Percentiles rank a stretch among this genome's conserved stretches.
These are phyloP conservation scores for Polymixis flavicincta DNA, from an alignment of 2,888 invertebrate species.

Conservation along the genomic window DNA sequence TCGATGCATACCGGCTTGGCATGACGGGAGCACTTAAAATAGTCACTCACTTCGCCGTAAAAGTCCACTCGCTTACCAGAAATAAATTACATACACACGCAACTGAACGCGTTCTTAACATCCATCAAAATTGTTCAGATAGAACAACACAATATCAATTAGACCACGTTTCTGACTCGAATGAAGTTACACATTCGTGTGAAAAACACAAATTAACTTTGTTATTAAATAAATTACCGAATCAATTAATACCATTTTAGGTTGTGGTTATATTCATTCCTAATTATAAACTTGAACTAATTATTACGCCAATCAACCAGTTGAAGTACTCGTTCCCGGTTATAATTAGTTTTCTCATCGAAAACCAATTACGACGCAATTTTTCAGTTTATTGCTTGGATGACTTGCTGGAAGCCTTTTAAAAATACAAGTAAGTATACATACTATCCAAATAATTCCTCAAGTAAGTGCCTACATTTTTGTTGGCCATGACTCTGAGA, in stretches of 20 bases:
- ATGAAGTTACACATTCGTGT: slow-evolving; percentile 37
- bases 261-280: slow-evolving; percentile 38
- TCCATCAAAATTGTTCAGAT: slow-evolving; percentile 50
- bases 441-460: slow-evolving; percentile 35
- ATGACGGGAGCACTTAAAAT: slow-evolving; percentile 75
- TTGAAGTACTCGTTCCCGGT: slow-evolving; percentile 34
- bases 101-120: slow-evolving; percentile 49
- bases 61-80: slow-evolving; percentile 74
- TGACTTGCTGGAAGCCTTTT: slow-evolving; percentile 76
- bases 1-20: slow-evolving; percentile 54
- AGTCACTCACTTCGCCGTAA: slow-evolving; percentile 74
- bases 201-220: slow-evolving; percentile 36
- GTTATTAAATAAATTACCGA: slow-evolving; percentile 34
- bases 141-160: slow-evolving; percentile 38
- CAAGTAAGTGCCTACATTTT: slow-evolving; percentile 38
- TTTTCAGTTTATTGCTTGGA: slow-evolving; percentile 75
- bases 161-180: slow-evolving; percentile 29
- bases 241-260: slow-evolving; percentile 38
- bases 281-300: slow-evolving; percentile 62
- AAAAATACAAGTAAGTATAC: slow-evolving; percentile 32
- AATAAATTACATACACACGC: slow-evolving; percentile 66
- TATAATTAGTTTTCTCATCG: slow-evolving; percentile 70
- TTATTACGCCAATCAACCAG: slow-evolving; percentile 56
- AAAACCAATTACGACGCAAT: slow-evolving; percentile 76
- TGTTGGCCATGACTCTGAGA: slow-evolving; percentile 50